phyloP scores from a whole-genome alignment of 2,113 vertebrate genomes.

The Microcebus tavaratra region DNA sequence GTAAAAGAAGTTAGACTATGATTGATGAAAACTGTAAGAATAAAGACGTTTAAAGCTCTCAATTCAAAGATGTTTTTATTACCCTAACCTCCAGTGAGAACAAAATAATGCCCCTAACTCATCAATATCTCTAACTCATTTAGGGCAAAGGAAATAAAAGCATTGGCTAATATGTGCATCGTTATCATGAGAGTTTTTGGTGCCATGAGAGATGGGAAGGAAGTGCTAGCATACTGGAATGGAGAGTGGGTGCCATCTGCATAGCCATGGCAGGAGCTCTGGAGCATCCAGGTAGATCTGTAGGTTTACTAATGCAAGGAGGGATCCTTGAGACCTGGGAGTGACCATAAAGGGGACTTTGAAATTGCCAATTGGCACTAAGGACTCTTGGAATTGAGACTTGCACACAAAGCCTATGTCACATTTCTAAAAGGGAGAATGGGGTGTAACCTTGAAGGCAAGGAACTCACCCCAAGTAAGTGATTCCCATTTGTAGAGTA shows the following conservation, averaged over 20 bases:
- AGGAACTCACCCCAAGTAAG: background rate
- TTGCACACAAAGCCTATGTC: background rate
- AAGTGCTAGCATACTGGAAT: background rate
- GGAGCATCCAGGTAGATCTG: background rate
- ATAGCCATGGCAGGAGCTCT: background rate
- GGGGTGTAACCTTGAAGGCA: background rate
- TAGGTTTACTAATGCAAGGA: background rate
- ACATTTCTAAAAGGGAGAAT: background rate
- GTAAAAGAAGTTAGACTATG: background rate
- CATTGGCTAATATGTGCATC: background rate
- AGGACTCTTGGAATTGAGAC: background rate
- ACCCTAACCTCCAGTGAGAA: background rate
- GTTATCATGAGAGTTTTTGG: background rate
- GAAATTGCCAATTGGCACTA: background rate
- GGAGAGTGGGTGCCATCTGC: too few species aligned
- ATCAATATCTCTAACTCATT: background rate
- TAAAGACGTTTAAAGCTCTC: background rate
- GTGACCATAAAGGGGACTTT: background rate
- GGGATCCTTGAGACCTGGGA: background rate
- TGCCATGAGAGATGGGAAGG: background rate
- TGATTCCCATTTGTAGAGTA: background rate
- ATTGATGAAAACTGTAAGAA: background rate
- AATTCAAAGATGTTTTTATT: constrained; percentile 29
- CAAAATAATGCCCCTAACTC: background rate
- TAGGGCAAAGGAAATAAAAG: background rate